Percentiles rank a stretch among this genome's conserved stretches.
These are phyloP conservation scores for Mesocricetus auratus DNA, from an alignment of 2,113 vertebrate species.

Conservation along the genomic window DNA sequence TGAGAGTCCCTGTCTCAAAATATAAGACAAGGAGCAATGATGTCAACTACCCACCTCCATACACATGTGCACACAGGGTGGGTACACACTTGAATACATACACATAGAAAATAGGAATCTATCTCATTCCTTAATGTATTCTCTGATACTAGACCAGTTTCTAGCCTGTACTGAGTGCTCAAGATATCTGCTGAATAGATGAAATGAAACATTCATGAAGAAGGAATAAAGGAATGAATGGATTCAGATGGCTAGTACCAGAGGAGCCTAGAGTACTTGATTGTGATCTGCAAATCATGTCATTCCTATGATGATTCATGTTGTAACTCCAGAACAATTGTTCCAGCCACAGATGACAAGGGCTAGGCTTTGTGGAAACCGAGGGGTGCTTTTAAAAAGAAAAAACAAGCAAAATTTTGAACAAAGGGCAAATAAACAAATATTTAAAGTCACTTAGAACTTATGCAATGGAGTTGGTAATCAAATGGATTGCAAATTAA, in stretches of 20 bases:
- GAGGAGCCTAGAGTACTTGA: not conserved
- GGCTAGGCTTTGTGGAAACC: not conserved
- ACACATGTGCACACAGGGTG: not conserved
- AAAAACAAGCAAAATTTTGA: conserved; percentile 28
- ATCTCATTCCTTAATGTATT: not conserved
- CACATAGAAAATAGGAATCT: not conserved
- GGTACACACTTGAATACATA: not conserved
- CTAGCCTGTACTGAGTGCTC: not conserved
- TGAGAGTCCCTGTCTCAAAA: not conserved
- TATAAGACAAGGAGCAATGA: no score
- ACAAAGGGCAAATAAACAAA: not conserved
- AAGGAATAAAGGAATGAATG: conserved; percentile 29
- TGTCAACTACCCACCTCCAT: not conserved
- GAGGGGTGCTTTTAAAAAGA: not conserved
- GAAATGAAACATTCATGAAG: conserved; percentile 12
- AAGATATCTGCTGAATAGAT: conserved; percentile 8
- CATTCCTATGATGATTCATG: conserved; percentile 3
- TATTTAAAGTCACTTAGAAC: conserved; percentile 51
- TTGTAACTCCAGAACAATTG: not conserved
- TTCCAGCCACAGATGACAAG: not conserved
- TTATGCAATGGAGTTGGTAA: conserved; percentile 39
- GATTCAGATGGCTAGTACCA: not conserved
- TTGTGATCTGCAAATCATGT: not conserved
- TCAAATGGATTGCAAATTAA: conserved; percentile 1
- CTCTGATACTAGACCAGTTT: not conserved